These are phyloP conservation scores for Drosophila quasianomalipes DNA, from an alignment of 2,888 invertebrate species.

Conservation along the genomic window DNA sequence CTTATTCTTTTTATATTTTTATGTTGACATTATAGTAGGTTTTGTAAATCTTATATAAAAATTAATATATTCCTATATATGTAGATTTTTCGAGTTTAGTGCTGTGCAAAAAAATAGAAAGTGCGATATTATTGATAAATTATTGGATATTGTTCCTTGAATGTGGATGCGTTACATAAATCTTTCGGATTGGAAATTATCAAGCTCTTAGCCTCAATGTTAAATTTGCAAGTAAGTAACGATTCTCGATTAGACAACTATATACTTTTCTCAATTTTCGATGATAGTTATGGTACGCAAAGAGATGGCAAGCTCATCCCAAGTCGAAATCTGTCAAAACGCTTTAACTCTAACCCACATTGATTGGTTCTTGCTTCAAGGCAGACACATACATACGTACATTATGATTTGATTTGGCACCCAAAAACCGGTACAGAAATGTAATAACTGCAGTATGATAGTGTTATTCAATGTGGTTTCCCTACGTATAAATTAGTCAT, in stretches of 20 bases:
- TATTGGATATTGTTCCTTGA: constrained; percentile 19
- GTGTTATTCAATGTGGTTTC: constrained; percentile 24
- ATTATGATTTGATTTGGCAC: constrained; percentile 24
- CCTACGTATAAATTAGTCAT: constrained; percentile 53
- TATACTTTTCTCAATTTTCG: neutral
- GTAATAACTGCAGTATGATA: constrained; percentile 31
- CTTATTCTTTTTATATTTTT: neutral
- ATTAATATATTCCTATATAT: neutral
- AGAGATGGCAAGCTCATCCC: neutral
- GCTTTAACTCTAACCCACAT: neutral
- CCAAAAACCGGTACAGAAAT: constrained; percentile 17
- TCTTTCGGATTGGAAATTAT: constrained; percentile 35
- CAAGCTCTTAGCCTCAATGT: constrained; percentile 23
- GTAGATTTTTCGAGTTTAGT: constrained; percentile 15
- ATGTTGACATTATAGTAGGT: constrained; percentile 20
- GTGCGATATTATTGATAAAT: constrained; percentile 14
- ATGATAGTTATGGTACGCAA: neutral
- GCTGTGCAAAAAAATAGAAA: constrained; percentile 16
- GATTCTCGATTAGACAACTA: neutral
- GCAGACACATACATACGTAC: neutral
- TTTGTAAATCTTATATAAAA: neutral
- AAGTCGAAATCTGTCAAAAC: neutral
- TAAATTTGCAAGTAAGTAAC: constrained; percentile 31
- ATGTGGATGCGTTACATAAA: constrained; percentile 3
- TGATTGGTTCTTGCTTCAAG: neutral